Evolutionary conservation across 2,113 vertebrate species (phyloP).

Genomic region (Patagioenas fasciata): DNA sequence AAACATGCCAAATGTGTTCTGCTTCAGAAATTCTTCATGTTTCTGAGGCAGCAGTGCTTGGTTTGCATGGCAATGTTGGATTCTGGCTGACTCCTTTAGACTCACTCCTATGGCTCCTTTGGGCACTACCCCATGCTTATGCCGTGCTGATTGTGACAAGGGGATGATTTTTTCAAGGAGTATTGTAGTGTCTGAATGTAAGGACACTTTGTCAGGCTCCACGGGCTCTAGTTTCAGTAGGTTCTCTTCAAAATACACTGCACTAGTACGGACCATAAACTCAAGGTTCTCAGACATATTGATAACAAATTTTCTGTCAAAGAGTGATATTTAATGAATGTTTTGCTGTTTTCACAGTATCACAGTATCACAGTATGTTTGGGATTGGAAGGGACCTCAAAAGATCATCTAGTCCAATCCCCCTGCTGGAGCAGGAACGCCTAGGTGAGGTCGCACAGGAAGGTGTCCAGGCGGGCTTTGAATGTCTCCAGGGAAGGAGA

Average conservation of each 20-base stretch:
- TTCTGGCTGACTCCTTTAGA: neutral
- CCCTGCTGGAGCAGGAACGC: no score
- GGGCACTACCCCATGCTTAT: neutral
- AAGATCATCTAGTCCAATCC: no score
- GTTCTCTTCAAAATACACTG: neutral
- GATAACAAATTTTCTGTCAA: neutral
- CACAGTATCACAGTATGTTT: no score
- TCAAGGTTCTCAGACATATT: neutral
- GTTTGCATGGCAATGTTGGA: neutral
- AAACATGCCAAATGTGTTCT: neutral
- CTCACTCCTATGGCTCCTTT: neutral
- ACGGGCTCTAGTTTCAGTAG: neutral
- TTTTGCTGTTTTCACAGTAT: neutral
- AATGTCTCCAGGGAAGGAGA: no score
- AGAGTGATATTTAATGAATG: neutral
- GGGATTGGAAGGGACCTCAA: no score
- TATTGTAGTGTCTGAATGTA: neutral
- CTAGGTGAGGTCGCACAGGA: no score
- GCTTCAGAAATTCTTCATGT: neutral
- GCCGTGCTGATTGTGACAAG: neutral
- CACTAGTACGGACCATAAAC: neutral
- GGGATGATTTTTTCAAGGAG: neutral
- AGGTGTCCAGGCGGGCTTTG: no score
- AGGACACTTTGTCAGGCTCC: neutral
- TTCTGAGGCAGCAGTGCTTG: neutral